phyloP scores from a whole-genome alignment of 2,888 invertebrate genomes.

The Boloria selene region DNA sequence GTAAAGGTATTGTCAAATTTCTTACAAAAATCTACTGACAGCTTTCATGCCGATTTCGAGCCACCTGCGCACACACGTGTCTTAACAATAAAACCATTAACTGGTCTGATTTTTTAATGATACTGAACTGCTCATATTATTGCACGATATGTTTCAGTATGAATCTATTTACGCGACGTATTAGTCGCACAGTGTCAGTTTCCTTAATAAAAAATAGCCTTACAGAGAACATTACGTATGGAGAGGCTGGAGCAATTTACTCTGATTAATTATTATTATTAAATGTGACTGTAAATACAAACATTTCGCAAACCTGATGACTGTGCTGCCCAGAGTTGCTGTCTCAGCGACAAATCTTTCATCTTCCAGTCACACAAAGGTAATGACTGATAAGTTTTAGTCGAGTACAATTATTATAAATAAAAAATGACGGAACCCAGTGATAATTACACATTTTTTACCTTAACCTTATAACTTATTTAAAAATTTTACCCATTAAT shows the following conservation, averaged over 20 bases:
- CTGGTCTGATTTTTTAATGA: conserved; percentile 41
- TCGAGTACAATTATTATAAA: no score
- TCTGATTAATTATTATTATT: neutral
- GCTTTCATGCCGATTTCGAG: conserved; percentile 3
- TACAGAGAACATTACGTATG: no score
- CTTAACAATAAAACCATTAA: conserved; percentile 41
- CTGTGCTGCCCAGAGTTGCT: conserved; percentile 3
- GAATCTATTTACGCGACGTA: conserved; percentile 38
- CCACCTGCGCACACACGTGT: conserved; percentile 43
- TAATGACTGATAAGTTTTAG: neutral
- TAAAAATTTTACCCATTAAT: no score
- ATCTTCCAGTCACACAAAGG: conserved; percentile 21
- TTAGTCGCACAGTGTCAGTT: conserved; percentile 35
- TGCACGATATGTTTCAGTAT: conserved; percentile 38
- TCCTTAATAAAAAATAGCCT: neutral
- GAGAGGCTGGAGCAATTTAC: neutral
- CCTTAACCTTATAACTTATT: no score
- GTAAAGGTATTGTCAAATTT: no score
- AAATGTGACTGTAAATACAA: neutral
- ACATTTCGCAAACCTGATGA: conserved; percentile 3
- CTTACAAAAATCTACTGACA: neutral
- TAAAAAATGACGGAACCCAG: no score
- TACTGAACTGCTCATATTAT: conserved; percentile 35
- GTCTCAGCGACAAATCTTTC: conserved; percentile 18
- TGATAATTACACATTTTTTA: no score